Percentiles rank a stretch among this genome's conserved stretches.
Conservation (phyloP, 2,113 vertebrate genomes). For the Antechinus stuartii region DNA sequence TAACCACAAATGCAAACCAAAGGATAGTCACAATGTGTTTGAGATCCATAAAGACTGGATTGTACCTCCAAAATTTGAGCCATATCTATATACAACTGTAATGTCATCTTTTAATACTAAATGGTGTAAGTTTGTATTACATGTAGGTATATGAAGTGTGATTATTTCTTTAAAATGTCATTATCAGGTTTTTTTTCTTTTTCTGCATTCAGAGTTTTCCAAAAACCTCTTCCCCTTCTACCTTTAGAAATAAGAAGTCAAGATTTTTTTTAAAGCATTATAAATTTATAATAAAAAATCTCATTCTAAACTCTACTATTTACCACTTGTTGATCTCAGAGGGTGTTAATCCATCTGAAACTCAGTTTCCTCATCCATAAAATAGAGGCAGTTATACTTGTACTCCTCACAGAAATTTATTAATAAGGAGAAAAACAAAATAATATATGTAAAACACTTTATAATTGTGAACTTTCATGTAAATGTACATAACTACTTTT, state of each 20-base stretch:
- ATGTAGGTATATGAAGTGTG: background rate
- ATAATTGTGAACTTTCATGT: too few relatives aligned
- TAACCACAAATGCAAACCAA: background rate
- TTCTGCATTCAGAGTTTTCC: background rate
- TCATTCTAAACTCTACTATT: background rate
- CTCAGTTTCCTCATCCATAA: background rate
- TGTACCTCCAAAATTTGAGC: background rate
- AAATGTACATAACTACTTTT: too few relatives aligned
- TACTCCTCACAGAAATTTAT: background rate
- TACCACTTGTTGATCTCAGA: background rate
- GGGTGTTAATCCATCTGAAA: background rate
- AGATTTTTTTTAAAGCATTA: constrained; percentile 16
- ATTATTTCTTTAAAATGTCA: constrained; percentile 11
- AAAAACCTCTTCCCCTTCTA: background rate
- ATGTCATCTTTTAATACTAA: background rate
- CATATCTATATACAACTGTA: background rate
- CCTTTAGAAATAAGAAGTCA: background rate
- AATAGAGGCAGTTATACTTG: background rate
- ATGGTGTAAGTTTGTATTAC: background rate
- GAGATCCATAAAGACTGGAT: background rate
- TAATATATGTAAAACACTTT: background rate
- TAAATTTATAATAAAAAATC: constrained; percentile 22
- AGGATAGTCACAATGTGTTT: background rate
- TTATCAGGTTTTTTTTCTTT: background rate
- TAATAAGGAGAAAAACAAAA: constrained; percentile 4